Evolutionary conservation across 1,140 invertebrate species (phyloP), one percentile per base, ranked within the genome.

Genomic region (Zaprionus taronus): DNA sequence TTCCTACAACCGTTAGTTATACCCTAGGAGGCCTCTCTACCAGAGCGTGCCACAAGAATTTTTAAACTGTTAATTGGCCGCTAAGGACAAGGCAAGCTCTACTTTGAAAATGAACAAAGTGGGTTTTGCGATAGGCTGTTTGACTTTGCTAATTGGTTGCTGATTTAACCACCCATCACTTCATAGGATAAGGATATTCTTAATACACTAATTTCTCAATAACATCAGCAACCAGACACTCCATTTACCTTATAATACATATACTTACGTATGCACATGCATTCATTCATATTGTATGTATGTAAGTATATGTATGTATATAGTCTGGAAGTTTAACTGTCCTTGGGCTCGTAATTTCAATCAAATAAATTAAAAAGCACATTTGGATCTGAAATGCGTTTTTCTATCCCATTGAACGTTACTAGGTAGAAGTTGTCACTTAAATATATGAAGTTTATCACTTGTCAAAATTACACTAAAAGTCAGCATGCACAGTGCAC

Each of bases 381-480:
- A 87, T 83, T 71, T 57, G 9, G 36, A 38, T 41, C 5, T 41
- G 38, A n/a, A 41, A n/a, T 5, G 4, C 14, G 38, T 41, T 41
- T 41, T 41, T n/a, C 15, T n/a, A 41, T 15, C 15, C 15, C 38
- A 41, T 41, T 41, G 61, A 26, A 51, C 71, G 41, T 38, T 44
- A 26, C 47, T 12, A 22, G 44, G 36, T 9, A 49, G 55, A 24
- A 31, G 53, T 20, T 60, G 63, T 61, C 64, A 47, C 79, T 55
- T 79, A 80, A 90, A 76, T 80, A 76, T 69, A 75, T 70, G 71
- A 71, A 84, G 76, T 79, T 76, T 79, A 82, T 90, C 85, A 80
- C 83, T 76, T 90, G 84, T 90, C 84, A 80, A 81, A 89, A 89
- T 84, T 84, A 81, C 81, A 77, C 75, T 80, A 84, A 87, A 73